Evolutionary conservation across 2,888 invertebrate genomes (phyloP).

Genomic region (Xestia sexstrigata): DNA sequence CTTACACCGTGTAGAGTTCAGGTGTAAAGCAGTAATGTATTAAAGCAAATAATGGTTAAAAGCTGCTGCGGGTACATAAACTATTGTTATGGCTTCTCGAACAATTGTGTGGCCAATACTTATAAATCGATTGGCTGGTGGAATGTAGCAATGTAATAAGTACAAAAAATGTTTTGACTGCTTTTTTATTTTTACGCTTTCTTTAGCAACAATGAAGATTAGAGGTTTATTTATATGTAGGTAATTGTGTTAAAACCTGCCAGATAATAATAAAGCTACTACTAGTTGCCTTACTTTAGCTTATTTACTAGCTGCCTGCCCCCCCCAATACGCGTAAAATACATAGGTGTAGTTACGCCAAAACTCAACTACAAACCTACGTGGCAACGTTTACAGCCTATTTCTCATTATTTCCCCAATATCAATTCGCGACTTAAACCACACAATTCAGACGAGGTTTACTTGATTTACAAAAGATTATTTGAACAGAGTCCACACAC

Average conservation of each 20-base stretch:
- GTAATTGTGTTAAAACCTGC: neutral
- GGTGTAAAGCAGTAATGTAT: conserved; percentile 58
- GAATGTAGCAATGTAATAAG: conserved; percentile 20
- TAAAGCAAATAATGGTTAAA: conserved; percentile 62
- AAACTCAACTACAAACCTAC: neutral
- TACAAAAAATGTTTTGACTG: conserved; percentile 19
- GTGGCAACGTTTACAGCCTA: neutral
- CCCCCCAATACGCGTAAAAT: neutral
- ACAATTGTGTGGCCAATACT: conserved; percentile 39
- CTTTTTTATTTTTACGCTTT: neutral
- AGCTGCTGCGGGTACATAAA: conserved; percentile 49
- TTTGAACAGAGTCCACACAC: conserved; percentile 46
- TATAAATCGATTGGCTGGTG: conserved; percentile 17
- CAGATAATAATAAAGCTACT: neutral
- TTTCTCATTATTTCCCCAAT: neutral
- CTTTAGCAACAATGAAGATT: neutral
- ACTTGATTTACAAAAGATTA: conserved; percentile 53
- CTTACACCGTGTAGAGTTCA: conserved; percentile 60
- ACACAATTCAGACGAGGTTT: conserved; percentile 29
- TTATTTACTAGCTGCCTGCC: no score
- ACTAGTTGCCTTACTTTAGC: no score
- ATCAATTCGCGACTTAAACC: conserved; percentile 20
- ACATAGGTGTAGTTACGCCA: neutral
- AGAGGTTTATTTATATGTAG: neutral
- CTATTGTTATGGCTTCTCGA: conserved; percentile 45